Conservation (phyloP, 2,113 vertebrate genomes). For the Pteronura brasiliensis region DNA sequence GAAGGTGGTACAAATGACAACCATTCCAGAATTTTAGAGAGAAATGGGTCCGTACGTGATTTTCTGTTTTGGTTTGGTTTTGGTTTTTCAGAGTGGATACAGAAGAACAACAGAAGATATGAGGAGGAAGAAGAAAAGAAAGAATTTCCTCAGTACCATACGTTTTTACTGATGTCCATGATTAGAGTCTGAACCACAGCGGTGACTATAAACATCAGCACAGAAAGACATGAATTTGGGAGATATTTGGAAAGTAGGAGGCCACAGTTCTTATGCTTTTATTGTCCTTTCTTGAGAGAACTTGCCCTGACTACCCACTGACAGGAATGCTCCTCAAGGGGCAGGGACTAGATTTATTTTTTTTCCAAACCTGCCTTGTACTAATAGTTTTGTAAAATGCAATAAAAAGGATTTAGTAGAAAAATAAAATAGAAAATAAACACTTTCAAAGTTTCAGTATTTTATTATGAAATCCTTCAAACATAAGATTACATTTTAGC, state of each 20-base stretch:
- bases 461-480: conserved; percentile 16
- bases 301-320: neutral
- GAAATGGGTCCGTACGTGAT: neutral
- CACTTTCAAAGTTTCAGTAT: neutral
- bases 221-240: neutral
- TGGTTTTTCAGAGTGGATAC: neutral
- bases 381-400: neutral
- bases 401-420: neutral
- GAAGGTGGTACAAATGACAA: neutral
- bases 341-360: neutral
- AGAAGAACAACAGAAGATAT: neutral
- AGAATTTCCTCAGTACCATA: neutral
- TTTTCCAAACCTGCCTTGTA: neutral
- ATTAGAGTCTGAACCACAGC: neutral
- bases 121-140: neutral
- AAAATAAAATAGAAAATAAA: conserved; percentile 29
- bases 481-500: neutral
- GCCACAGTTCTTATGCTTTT: neutral
- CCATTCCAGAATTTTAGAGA: neutral
- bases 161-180: neutral
- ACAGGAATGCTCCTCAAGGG: neutral
- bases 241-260: neutral
- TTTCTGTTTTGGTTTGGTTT: neutral
- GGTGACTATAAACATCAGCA: neutral
- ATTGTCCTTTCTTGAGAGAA: neutral